Conservation (phyloP, 2,888 invertebrate genomes). For the Ormyrus nitidulus region DNA sequence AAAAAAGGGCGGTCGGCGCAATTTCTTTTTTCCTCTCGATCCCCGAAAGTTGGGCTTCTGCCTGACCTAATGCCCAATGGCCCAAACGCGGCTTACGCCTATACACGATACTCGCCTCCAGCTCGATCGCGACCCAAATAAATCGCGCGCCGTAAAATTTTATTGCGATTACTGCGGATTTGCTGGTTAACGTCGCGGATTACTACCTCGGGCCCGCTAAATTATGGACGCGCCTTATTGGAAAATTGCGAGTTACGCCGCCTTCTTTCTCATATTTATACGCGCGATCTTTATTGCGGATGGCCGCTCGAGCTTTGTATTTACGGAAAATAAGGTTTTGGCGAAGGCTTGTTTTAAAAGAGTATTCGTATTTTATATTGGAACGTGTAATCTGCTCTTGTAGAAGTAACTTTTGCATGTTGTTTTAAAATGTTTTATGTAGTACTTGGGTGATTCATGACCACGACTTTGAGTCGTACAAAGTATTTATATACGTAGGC, state of each 20-base stretch:
- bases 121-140: slow-evolving; percentile 34
- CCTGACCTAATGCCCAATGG: slow-evolving; percentile 74
- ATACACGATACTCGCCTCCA: background rate
- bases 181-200: slow-evolving; percentile 49
- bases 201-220: slow-evolving; percentile 18
- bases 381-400: no score
- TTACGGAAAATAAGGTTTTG: no score
- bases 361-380: no score
- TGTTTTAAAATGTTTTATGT: no score
- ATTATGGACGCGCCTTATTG: slow-evolving; percentile 33
- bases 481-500: no score
- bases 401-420: no score
- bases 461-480: no score
- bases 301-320: no score
- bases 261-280: background rate
- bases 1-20: background rate
- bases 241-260: slow-evolving; percentile 30
- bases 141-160: slow-evolving; percentile 53
- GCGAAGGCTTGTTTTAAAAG: no score
- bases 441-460: no score
- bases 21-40: background rate
- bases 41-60: slow-evolving; percentile 60
- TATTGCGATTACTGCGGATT: slow-evolving; percentile 52
- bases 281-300: no score
- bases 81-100: slow-evolving; percentile 64